A percentile compares a stretch with the other conserved stretches of the same genome.
Evolutionary conservation across 2,113 vertebrate species (phyloP).

Genomic region (Paradoxurus hermaphroditus): DNA sequence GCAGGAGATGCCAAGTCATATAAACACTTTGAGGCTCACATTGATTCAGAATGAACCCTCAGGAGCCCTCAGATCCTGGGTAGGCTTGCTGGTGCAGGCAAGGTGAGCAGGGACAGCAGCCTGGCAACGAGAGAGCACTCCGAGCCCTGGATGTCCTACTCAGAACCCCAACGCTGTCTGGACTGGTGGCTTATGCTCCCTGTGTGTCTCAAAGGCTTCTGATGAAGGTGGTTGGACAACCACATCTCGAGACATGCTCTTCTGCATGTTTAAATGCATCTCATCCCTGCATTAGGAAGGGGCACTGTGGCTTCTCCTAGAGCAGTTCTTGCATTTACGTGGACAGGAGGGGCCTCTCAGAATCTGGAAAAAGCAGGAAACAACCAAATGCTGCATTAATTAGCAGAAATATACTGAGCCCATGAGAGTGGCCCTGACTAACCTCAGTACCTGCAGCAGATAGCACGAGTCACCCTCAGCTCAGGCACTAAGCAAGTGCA

Average conservation of each 20-base stretch:
- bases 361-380: not conserved
- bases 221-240: not conserved
- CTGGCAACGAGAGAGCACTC: no score
- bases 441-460: not conserved
- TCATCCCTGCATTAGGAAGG: not conserved
- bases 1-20: not conserved
- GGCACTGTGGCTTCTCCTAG: not conserved
- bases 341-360: not conserved
- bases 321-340: not conserved
- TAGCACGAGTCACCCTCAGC: not conserved
- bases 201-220: not conserved
- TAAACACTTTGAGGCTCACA: no score
- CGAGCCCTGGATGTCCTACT: no score
- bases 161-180: not conserved
- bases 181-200: not conserved
- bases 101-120: not conserved
- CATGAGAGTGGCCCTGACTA: not conserved
- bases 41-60: rapidly evolving
- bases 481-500: not conserved
- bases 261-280: not conserved
- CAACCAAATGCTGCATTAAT: not conserved
- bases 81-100: no score
- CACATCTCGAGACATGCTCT: not conserved
- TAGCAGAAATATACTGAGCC: not conserved
- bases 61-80: no score